Percentiles rank a stretch among this genome's conserved stretches.
phyloP scores from a whole-genome alignment of 2,888 invertebrate species.

The Abrostola tripartita region DNA sequence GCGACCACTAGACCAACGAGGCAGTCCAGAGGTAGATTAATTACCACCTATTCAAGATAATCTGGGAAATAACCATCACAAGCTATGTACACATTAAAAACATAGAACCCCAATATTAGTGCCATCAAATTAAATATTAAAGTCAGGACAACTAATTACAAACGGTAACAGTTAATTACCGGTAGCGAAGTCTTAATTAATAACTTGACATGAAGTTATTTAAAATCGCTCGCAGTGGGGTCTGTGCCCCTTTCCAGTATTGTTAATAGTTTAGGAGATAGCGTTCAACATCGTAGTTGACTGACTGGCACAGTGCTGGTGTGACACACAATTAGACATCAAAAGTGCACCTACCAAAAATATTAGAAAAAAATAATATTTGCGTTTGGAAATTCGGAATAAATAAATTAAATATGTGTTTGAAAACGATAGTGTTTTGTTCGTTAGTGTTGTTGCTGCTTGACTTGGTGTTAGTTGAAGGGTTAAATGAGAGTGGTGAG shows the following conservation, averaged over 20 bases:
- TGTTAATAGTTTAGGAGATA: constrained; percentile 64
- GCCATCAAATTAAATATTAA: no score
- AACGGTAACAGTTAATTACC: no score
- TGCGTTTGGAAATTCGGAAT: constrained; percentile 8
- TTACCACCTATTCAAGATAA: no score
- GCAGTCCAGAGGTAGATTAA: no score
- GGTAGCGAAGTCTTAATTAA: neutral
- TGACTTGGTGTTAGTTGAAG: constrained; percentile 38
- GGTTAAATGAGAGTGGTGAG: constrained; percentile 58
- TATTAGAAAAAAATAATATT: neutral
- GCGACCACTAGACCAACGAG: no score
- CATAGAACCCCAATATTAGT: no score
- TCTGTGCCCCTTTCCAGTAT: constrained; percentile 50
- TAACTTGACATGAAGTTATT: constrained; percentile 12
- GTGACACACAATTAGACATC: constrained; percentile 26
- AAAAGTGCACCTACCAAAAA: constrained; percentile 1
- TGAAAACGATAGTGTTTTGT: constrained; percentile 51
- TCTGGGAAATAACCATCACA: no score
- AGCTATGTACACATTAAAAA: no score
- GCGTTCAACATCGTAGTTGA: constrained; percentile 55
- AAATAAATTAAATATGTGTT: constrained; percentile 42
- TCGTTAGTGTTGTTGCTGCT: constrained; percentile 42
- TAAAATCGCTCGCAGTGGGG: constrained; percentile 40
- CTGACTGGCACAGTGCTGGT: constrained; percentile 57
- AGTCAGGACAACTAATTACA: no score